These are phyloP conservation scores for Porites cylindrica DNA, from an alignment of 92 coral and sea anemone species.

Conservation along the genomic window DNA sequence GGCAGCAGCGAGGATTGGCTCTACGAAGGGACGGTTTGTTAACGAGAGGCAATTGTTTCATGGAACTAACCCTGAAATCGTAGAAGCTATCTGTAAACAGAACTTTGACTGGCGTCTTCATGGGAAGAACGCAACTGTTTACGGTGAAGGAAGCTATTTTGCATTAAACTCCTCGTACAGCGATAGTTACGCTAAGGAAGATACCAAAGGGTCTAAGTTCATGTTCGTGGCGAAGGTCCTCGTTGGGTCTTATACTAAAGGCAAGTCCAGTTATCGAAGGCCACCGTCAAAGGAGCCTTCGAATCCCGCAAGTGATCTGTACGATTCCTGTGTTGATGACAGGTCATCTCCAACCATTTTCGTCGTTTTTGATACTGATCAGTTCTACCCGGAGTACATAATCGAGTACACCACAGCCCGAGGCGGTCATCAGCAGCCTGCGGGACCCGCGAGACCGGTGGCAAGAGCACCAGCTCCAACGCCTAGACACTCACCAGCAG, in stretches of 20 bases:
- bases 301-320: slow-evolving; percentile 77
- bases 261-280: slow-evolving; percentile 57
- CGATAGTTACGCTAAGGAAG: slow-evolving; percentile 59
- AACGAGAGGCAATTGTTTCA: slow-evolving; percentile 81
- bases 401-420: slow-evolving; percentile 52
- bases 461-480: background rate
- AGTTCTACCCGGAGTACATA: slow-evolving; percentile 87
- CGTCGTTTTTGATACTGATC: slow-evolving; percentile 86
- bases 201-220: background rate
- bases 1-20: slow-evolving; percentile 12
- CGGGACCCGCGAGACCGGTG: background rate
- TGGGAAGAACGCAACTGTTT: slow-evolving; percentile 77
- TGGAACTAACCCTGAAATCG: slow-evolving; percentile 70
- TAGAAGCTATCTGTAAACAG: slow-evolving; percentile 87
- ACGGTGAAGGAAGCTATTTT: slow-evolving; percentile 91
- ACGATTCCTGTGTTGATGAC: slow-evolving; percentile 85
- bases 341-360: slow-evolving; percentile 67
- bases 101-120: slow-evolving; percentile 94
- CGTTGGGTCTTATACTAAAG: slow-evolving; percentile 80
- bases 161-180: slow-evolving; percentile 79
- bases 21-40: slow-evolving; percentile 20
- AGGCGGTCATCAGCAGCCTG: background rate
- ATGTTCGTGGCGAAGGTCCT: slow-evolving; percentile 88
- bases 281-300: slow-evolving; percentile 82
- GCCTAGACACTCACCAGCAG: background rate